Evolutionary conservation across 2,888 invertebrate species (phyloP).

Genomic region (Dicyrtoma fusca): DNA sequence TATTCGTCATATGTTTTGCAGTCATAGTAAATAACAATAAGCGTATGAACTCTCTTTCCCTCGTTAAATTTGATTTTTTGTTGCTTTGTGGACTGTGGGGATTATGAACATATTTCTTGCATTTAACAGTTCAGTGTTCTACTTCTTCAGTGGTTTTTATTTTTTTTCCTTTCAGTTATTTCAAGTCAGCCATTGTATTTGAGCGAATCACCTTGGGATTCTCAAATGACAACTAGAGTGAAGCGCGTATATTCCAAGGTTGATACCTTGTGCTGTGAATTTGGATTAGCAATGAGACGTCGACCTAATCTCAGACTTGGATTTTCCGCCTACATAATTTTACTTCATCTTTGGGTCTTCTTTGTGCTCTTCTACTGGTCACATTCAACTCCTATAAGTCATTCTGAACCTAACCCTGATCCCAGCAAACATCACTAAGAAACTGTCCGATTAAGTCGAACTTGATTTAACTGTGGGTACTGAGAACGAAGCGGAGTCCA

Average conservation of each 20-base stretch:
- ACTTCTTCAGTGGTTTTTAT: slow-evolving; percentile 4
- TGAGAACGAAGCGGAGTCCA: too few relatives aligned
- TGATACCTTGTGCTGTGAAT: slow-evolving; percentile 69
- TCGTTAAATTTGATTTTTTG: too few relatives aligned
- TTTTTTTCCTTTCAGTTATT: slow-evolving; percentile 62
- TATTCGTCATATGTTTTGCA: not conserved
- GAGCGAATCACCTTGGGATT: slow-evolving; percentile 76
- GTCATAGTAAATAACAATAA: too few relatives aligned
- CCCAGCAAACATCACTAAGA: too few relatives aligned
- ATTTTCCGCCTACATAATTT: slow-evolving; percentile 51
- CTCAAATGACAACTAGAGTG: slow-evolving; percentile 71
- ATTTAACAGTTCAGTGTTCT: not conserved
- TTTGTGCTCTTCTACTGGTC: slow-evolving; percentile 51
- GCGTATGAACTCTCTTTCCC: too few relatives aligned
- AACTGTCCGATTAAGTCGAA: too few relatives aligned
- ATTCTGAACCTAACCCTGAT: not conserved
- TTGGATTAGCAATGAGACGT: slow-evolving; percentile 53
- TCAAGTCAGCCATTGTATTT: slow-evolving; percentile 72
- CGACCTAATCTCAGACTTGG: slow-evolving; percentile 54
- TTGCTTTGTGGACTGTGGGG: not conserved
- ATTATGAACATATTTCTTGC: not conserved
- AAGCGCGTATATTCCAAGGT: slow-evolving; percentile 77
- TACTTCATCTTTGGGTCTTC: slow-evolving; percentile 56
- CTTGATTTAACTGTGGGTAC: too few relatives aligned
- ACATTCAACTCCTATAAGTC: slow-evolving; percentile 29